phyloP scores from a whole-genome alignment of 2,113 vertebrate species.

The Cavia aperea region DNA sequence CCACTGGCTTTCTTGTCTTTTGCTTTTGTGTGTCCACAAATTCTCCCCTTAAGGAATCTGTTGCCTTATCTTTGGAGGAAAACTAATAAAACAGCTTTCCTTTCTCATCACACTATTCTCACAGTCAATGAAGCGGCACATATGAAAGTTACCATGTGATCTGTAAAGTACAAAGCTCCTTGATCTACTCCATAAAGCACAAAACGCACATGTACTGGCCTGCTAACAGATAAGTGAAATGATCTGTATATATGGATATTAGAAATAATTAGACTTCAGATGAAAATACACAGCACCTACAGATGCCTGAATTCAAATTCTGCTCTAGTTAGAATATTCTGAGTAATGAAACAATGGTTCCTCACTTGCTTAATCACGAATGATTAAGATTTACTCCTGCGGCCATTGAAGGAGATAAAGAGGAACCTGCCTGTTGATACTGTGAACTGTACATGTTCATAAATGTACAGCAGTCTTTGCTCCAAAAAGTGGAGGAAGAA shows the following conservation, averaged over 20 bases:
- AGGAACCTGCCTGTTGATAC: not conserved
- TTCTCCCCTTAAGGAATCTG: not conserved
- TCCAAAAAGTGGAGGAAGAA: not conserved
- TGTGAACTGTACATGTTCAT: not conserved
- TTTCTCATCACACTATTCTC: not conserved
- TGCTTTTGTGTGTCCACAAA: not conserved
- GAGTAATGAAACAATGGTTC: not conserved
- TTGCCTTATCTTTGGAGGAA: not conserved
- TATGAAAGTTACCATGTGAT: not conserved
- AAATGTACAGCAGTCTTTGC: not conserved
- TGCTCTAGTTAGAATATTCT: not conserved
- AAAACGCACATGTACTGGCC: not conserved
- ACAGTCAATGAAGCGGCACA: not conserved
- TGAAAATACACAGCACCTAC: not conserved
- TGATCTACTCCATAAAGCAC: not conserved
- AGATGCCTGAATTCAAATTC: not conserved
- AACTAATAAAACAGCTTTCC: not conserved
- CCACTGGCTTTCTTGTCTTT: not conserved
- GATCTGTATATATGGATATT: not conserved
- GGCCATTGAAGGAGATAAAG: not conserved
- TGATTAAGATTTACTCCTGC: not conserved
- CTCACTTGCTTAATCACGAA: not conserved
- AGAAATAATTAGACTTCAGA: not conserved
- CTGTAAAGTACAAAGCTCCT: not conserved
- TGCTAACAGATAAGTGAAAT: not conserved